Evolutionary conservation across 2,888 invertebrate genomes (phyloP).

Genomic region (Morpho deidamia): DNA sequence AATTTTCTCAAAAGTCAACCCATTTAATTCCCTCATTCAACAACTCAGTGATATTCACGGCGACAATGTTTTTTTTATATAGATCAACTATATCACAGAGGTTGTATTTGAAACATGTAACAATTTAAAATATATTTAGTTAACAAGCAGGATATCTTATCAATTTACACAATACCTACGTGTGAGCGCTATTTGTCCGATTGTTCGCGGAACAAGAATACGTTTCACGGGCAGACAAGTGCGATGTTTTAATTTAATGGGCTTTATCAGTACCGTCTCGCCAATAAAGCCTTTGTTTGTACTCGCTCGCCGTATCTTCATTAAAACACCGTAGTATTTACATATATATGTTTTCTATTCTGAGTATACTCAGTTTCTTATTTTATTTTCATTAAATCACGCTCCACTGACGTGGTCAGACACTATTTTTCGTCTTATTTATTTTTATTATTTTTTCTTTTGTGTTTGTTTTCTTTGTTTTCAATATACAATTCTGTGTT

Average conservation of each 20-base stretch:
- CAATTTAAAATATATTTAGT: no score
- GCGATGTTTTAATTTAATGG: conserved; percentile 20
- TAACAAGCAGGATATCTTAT: not conserved
- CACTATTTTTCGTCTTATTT: not conserved
- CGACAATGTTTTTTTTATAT: no score
- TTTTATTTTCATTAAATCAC: not conserved
- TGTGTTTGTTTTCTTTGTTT: not conserved
- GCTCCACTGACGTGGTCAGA: not conserved
- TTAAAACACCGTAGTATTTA: not conserved
- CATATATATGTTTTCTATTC: not conserved
- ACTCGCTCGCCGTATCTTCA: conserved; percentile 19
- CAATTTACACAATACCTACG: not conserved
- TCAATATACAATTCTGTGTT: not conserved
- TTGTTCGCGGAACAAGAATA: conserved; percentile 20
- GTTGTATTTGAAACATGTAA: no score
- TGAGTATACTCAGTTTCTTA: not conserved
- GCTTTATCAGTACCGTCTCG: conserved; percentile 23
- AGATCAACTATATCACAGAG: no score
- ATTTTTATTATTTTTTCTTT: no score
- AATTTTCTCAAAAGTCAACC: no score
- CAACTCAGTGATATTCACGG: no score
- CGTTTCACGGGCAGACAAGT: conserved; percentile 22
- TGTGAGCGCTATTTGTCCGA: conserved; percentile 5
- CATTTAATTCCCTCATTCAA: no score
- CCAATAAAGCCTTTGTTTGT: conserved; percentile 27